phyloP scores from a whole-genome alignment of 1,140 invertebrate genomes.

The Palaemon carinicauda region DNA sequence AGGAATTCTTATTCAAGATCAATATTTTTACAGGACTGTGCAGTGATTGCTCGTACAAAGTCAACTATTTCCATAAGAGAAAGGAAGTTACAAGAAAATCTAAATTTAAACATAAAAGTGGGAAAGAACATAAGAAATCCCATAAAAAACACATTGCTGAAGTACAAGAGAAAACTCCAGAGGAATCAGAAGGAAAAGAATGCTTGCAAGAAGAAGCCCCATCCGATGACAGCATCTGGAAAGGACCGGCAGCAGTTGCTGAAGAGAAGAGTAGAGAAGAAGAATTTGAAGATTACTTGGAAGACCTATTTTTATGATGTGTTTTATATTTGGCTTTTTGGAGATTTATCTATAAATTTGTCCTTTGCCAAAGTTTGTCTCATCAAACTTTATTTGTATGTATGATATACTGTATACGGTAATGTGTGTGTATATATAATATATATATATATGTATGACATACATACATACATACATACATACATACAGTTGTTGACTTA shows the following conservation, averaged over 20 bases:
- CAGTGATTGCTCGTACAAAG: slow-evolving; percentile 48
- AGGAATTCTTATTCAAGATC: no score
- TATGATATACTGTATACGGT: no score
- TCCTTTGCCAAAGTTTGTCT: no score
- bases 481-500: no score
- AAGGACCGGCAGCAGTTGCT: slow-evolving; percentile 22
- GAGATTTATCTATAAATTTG: no score
- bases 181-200: background rate
- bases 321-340: no score
- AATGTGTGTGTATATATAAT: no score
- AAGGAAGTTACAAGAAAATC: slow-evolving; percentile 34
- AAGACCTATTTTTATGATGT: slow-evolving; percentile 48
- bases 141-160: background rate
- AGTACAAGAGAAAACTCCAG: background rate
- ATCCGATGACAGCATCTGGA: slow-evolving; percentile 40
- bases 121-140: background rate
- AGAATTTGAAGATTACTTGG: slow-evolving; percentile 52
- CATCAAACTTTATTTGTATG: no score
- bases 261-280: slow-evolving; percentile 53
- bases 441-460: no score
- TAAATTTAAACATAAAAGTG: background rate
- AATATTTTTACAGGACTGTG: slow-evolving; percentile 3
- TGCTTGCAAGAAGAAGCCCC: background rate
- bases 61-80: slow-evolving; percentile 44
- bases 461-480: no score